Base-by-base conservation (phyloP, 2,113 vertebrate species). In the Amblyopsis rosae region DNA sequence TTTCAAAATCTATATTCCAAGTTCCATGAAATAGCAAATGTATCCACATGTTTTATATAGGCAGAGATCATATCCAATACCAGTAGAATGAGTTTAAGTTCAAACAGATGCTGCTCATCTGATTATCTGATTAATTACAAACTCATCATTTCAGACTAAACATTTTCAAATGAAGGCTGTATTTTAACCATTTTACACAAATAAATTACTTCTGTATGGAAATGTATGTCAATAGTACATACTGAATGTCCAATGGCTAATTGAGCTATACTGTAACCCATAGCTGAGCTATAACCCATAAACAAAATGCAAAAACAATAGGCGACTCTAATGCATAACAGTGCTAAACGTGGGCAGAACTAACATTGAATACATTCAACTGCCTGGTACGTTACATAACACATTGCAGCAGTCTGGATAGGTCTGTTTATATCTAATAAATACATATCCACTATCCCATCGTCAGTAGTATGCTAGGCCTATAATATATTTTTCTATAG, bases 361-460 rank as follows among this genome's bases (percentile, higher is more conserved):
- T 54, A 54, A 54, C 4, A 54, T 7, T 54, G 51, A 54, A 57
- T 9, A 19, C 9, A 19, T 9, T 19, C 8, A 32, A 26, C 9
- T 9, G 19, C 55, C 19, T 32, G 55, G 26, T 32, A 9, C 47
- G 41, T 75, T 66, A 69, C 65, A 54, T 70, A 73, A 80, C 62
- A 3, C 10, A 15, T 47, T 47, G 70, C 76, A 62, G 62, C 10
- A 47, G 49, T 51, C 49, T 50, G 49, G 13, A 51, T 51, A 11
- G 8, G 49, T 26, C 26, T 26, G 11, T 51, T 51, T 15, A 51
- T 15, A 3, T 51, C 13, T 51, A 51, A 51, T 1, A 12, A 51
- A 51, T 10, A 12, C 13, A 11, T 41, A 41, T 41, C 35, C 35
- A 5, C 35, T 41, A 41, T 41, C 5, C 4, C 35, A 41, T 8